Evolutionary conservation across 2,888 invertebrate genomes (phyloP).

Genomic region (Anthoptus insignis): DNA sequence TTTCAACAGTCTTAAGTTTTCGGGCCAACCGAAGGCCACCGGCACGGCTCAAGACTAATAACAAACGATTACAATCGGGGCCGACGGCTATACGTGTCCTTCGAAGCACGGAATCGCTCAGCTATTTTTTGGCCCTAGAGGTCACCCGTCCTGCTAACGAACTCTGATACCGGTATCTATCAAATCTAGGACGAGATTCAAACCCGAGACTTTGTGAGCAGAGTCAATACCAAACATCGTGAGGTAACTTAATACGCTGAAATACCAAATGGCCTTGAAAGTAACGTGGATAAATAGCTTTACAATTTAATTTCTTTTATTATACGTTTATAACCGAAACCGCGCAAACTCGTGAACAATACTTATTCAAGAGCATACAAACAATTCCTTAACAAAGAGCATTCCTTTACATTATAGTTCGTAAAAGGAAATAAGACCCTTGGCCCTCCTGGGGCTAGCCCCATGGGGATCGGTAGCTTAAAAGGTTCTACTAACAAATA

Average conservation of each 20-base stretch:
- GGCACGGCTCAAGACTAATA: too few species aligned
- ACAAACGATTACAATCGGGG: too few species aligned
- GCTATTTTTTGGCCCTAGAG: too few species aligned
- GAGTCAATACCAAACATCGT: neutral
- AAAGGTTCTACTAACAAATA: neutral
- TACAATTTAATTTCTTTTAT: conserved; percentile 12
- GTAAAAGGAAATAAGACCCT: neutral
- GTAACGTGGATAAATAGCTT: neutral
- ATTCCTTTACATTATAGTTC: conserved; percentile 20
- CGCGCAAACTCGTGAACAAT: conserved; percentile 6
- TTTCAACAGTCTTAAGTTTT: too few species aligned
- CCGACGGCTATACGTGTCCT: too few species aligned
- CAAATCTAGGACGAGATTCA: too few species aligned
- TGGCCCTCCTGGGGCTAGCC: neutral
- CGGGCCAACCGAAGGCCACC: too few species aligned
- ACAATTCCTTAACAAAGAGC: conserved; percentile 17
- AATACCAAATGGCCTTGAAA: neutral
- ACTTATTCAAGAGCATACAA: conserved; percentile 19
- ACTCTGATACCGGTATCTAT: too few species aligned
- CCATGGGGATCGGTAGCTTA: neutral
- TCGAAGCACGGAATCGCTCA: too few species aligned
- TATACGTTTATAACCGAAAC: conserved; percentile 5
- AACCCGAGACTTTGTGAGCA: too few species aligned
- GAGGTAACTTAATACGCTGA: too few species aligned
- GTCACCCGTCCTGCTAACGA: too few species aligned